These are phyloP conservation scores for Epistrophe grossulariae DNA, from an alignment of 2,888 invertebrate genomes.

Conservation along the genomic window DNA sequence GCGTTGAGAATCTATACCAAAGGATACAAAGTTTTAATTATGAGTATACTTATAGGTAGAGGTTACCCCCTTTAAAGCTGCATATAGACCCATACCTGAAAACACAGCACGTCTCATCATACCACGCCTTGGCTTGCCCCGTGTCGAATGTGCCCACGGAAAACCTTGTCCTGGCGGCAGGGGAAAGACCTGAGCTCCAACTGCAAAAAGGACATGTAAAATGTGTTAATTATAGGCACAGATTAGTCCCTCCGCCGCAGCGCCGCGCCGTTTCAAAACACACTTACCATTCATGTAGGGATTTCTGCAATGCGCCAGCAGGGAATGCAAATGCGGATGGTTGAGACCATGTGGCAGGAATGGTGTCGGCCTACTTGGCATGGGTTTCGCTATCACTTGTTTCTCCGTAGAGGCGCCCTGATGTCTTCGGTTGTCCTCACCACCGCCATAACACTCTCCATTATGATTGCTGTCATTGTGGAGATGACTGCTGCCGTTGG, in stretches of 20 bases:
- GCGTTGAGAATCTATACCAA: slow-evolving; percentile 92
- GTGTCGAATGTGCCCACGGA: slow-evolving; percentile 95
- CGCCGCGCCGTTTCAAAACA: neutral
- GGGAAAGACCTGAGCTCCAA: slow-evolving; percentile 87
- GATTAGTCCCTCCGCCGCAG: slow-evolving; percentile 4
- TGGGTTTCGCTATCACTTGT: slow-evolving; percentile 90
- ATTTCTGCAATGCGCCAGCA: slow-evolving; percentile 92
- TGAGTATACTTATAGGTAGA: neutral
- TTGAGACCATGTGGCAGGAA: slow-evolving; percentile 89
- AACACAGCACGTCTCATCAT: slow-evolving; percentile 99
- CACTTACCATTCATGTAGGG: slow-evolving; percentile 90
- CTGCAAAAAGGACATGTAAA: slow-evolving; percentile 81
- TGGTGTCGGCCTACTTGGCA: slow-evolving; percentile 89
- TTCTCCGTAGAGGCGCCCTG: slow-evolving; percentile 77
- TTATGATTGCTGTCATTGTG: slow-evolving; percentile 80
- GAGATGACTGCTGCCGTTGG: slow-evolving; percentile 77
- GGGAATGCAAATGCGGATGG: slow-evolving; percentile 92
- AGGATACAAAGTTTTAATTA: slow-evolving; percentile 12
- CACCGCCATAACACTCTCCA: slow-evolving; percentile 77
- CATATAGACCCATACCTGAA: slow-evolving; percentile 85
- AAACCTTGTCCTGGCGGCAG: slow-evolving; percentile 87
- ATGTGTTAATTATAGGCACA: slow-evolving; percentile 60
- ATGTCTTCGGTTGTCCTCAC: slow-evolving; percentile 80
- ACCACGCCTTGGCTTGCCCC: slow-evolving; percentile 96
- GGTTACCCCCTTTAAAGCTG: slow-evolving; percentile 1